Conservation (phyloP, 2,797 vertebrate species). For the Scomberomorus guttatus region DNA sequence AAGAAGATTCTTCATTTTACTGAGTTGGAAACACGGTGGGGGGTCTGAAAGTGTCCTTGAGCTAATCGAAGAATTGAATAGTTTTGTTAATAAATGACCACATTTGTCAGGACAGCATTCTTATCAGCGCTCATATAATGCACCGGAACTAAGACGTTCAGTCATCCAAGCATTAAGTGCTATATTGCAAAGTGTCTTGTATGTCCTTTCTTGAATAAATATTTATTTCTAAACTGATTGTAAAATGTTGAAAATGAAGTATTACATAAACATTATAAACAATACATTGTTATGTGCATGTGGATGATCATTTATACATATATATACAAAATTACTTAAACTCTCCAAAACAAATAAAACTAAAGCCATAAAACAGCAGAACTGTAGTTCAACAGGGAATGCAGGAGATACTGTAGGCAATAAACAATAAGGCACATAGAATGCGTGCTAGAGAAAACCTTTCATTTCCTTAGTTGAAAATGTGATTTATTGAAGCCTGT, state of each 20-base stretch:
- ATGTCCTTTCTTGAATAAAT: background rate
- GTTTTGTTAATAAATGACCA: constrained; percentile 33
- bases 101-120: constrained; percentile 15
- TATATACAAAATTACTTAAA: background rate
- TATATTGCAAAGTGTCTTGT: background rate
- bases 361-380: background rate
- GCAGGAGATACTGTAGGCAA: constrained; percentile 26
- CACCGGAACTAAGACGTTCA: background rate
- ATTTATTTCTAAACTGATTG: background rate
- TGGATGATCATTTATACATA: background rate
- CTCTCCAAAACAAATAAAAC: background rate
- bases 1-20: background rate
- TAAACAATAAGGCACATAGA: constrained; percentile 32
- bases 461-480: constrained; percentile 74
- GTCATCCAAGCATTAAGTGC: background rate
- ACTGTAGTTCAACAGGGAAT: constrained; percentile 14
- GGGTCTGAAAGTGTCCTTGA: background rate
- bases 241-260: background rate
- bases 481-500: constrained; percentile 52
- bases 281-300: background rate
- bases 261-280: background rate
- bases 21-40: background rate
- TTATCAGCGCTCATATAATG: background rate
- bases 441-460: constrained; percentile 36
- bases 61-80: background rate